A percentile compares a stretch with the other conserved stretches of the same genome.
Conservation (phyloP, 2,113 vertebrate species). For the Pionites leucogaster region DNA sequence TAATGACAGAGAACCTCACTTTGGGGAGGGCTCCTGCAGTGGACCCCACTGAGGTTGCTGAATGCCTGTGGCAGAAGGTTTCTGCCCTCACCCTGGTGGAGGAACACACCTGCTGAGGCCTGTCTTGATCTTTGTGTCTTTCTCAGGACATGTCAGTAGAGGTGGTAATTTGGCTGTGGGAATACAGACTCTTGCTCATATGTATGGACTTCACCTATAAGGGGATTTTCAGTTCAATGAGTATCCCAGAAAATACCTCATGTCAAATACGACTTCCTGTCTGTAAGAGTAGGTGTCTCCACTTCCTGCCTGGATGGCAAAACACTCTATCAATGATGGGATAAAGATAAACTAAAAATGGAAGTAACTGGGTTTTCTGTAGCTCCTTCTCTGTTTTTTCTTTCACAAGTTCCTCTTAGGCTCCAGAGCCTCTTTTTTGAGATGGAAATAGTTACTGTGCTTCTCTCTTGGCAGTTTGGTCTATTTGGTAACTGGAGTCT, state of each 20-base stretch:
- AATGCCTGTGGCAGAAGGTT: not conserved
- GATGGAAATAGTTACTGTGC: not conserved
- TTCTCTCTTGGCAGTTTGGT: not conserved
- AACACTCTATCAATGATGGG: not conserved
- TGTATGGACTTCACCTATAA: not conserved
- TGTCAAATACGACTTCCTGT: not conserved
- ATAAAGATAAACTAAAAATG: slow-evolving; percentile 14
- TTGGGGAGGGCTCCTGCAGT: not conserved
- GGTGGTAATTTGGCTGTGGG: not conserved
- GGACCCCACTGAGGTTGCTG: not conserved
- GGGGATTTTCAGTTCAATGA: not conserved
- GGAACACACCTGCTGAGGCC: not conserved
- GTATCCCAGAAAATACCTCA: slow-evolving; percentile 25
- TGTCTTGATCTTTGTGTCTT: not conserved
- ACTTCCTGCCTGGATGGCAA: slow-evolving; percentile 15
- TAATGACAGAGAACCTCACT: not conserved
- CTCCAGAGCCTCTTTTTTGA: not conserved
- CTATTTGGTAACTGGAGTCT: not conserved
- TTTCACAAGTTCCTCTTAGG: not conserved
- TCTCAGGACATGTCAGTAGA: fast-evolving
- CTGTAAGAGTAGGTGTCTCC: slow-evolving; percentile 1
- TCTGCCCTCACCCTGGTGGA: not conserved
- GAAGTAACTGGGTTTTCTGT: not conserved
- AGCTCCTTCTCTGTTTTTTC: not conserved
- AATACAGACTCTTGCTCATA: not conserved